phyloP scores from a whole-genome alignment of 2,797 vertebrate genomes.

The Neosilurus mollespiculum region DNA sequence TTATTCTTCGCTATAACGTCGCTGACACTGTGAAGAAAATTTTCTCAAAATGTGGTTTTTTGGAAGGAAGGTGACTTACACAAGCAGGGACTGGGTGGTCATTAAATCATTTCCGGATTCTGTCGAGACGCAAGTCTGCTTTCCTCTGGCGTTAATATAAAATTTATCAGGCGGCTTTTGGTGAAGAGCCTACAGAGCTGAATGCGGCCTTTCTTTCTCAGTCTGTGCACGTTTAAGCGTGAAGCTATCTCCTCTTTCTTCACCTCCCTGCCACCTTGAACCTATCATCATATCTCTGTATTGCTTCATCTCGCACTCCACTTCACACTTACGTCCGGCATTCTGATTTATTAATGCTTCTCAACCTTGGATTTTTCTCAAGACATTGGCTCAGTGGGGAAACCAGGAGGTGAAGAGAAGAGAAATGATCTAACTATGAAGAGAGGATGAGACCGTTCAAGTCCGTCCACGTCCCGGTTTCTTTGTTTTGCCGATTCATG shows the following conservation, averaged over 20 bases:
- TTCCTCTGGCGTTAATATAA: slow-evolving; percentile 75
- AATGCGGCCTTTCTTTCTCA: slow-evolving; percentile 71
- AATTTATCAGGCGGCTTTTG: slow-evolving; percentile 74
- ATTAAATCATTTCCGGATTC: background rate
- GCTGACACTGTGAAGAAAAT: background rate
- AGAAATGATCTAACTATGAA: background rate
- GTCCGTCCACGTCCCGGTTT: background rate
- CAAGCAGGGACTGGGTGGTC: background rate
- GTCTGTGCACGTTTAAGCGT: slow-evolving; percentile 73
- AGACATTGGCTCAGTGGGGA: slow-evolving; percentile 11
- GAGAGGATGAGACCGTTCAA: background rate
- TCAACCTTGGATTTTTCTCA: slow-evolving; percentile 31
- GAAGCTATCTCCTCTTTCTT: slow-evolving; percentile 65
- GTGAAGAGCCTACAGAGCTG: slow-evolving; percentile 68
- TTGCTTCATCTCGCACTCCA: slow-evolving; percentile 44
- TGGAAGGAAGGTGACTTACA: slow-evolving; percentile 39
- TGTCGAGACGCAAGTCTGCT: slow-evolving; percentile 63
- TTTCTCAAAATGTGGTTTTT: background rate
- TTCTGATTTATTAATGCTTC: slow-evolving; percentile 47
- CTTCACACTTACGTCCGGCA: slow-evolving; percentile 30
- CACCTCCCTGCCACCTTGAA: slow-evolving; percentile 62
- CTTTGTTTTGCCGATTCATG: background rate
- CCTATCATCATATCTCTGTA: slow-evolving; percentile 57
- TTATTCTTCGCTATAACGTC: background rate
- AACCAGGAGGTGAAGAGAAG: slow-evolving; percentile 1